Conservation (phyloP, 2,113 vertebrate genomes). For the Hippolais icterina region DNA sequence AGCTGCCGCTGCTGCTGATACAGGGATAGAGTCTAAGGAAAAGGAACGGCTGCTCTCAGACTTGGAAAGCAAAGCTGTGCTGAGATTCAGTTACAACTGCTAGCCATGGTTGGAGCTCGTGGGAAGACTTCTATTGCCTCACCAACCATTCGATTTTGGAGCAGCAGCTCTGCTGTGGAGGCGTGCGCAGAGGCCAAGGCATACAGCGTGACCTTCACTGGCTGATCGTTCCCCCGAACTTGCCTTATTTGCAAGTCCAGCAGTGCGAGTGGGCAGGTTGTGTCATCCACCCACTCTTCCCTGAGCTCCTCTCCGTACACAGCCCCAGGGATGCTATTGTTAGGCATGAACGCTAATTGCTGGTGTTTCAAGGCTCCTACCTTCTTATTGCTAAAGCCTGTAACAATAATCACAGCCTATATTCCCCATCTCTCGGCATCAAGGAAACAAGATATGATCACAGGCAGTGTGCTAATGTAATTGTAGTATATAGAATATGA, state of each 20-base stretch:
- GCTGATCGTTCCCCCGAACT: background rate
- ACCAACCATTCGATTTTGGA: background rate
- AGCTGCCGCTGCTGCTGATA: background rate
- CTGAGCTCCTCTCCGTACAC: background rate
- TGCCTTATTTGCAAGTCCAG: background rate
- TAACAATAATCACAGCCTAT: slow-evolving; percentile 65
- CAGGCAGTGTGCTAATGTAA: slow-evolving; percentile 52
- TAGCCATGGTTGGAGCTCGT: background rate
- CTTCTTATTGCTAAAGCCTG: slow-evolving; percentile 58
- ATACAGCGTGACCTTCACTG: fast-evolving
- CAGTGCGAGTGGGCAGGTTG: background rate
- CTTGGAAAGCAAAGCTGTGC: background rate
- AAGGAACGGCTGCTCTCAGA: background rate
- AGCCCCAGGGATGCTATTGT: slow-evolving; percentile 45
- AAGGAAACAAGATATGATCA: slow-evolving; percentile 63
- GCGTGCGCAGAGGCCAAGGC: background rate
- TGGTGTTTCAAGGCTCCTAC: slow-evolving; percentile 47
- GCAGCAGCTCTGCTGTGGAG: background rate
- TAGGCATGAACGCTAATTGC: slow-evolving; percentile 39
- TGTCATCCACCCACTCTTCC: slow-evolving; percentile 48
- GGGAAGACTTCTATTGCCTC: background rate
- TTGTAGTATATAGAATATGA: slow-evolving; percentile 63
- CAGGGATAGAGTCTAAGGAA: background rate
- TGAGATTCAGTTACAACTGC: background rate
- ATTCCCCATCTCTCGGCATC: slow-evolving; percentile 57